A percentile compares a stretch with the other conserved stretches of the same genome.
phyloP scores from a whole-genome alignment of 2,113 vertebrate species.

The Engraulis encrasicolus region DNA sequence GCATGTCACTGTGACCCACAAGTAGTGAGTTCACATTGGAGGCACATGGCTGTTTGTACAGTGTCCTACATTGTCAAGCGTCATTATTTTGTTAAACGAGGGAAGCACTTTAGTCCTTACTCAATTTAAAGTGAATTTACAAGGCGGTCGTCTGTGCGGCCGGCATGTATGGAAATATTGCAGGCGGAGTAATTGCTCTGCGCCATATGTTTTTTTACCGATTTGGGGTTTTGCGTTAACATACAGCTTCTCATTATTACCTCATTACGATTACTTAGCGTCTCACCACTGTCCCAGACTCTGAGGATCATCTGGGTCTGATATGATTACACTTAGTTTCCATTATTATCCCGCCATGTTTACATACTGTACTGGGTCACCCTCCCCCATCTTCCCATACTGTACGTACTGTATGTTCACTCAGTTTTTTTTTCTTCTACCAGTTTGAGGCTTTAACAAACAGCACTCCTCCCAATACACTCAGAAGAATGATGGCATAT shows the following conservation, averaged over 20 bases:
- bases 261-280: not conserved
- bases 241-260: conserved; percentile 7
- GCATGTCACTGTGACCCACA: not conserved
- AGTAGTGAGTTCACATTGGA: not conserved
- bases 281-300: not conserved
- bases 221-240: not conserved
- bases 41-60: not conserved
- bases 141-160: not conserved
- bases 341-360: no score
- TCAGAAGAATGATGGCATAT: no score
- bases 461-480: no score
- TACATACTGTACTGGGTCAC: no score
- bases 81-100: not conserved
- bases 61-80: not conserved
- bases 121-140: conserved; percentile 7
- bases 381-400: no score
- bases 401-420: no score
- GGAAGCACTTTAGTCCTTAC: not conserved
- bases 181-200: not conserved
- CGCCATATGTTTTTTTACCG: not conserved
- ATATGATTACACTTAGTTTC: not conserved
- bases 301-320: not conserved
- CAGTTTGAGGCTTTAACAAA: no score
- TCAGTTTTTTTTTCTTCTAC: no score
- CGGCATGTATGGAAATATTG: not conserved